Evolutionary conservation across 2,797 vertebrate species (phyloP).

Genomic region (Eurystomus glaucurus): DNA sequence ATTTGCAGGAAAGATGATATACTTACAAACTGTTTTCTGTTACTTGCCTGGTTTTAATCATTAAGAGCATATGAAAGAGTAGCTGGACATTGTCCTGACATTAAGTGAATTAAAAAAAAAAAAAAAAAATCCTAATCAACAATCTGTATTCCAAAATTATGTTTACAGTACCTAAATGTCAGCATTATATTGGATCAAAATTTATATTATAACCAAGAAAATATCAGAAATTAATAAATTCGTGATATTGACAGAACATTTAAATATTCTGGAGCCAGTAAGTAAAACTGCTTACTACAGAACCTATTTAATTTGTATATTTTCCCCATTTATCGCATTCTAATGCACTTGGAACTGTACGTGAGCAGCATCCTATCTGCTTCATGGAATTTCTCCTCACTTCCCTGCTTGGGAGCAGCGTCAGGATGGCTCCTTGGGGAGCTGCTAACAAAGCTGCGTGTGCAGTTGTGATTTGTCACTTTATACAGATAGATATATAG

Average conservation of each 20-base stretch:
- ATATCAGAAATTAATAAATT: neutral
- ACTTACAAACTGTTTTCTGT: neutral
- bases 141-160: neutral
- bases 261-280: constrained; percentile 13
- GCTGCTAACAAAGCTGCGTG: neutral
- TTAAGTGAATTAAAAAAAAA: neutral
- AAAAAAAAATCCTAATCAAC: neutral
- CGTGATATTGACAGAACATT: neutral
- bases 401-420: neutral
- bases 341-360: constrained; percentile 37
- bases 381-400: constrained; percentile 47
- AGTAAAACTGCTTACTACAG: constrained; percentile 26
- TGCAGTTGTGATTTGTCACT: neutral
- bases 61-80: neutral
- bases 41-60: neutral
- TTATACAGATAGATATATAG: neutral
- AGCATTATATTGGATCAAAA: neutral
- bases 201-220: neutral
- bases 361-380: constrained; percentile 27
- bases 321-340: constrained; percentile 41
- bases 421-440: constrained; percentile 31
- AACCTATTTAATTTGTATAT: constrained; percentile 16
- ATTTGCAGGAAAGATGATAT: neutral
- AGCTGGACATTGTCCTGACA: neutral
- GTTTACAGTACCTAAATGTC: neutral